Evolutionary conservation across 2,797 vertebrate genomes (phyloP).

Genomic region (Pseudochaenichthys georgianus): DNA sequence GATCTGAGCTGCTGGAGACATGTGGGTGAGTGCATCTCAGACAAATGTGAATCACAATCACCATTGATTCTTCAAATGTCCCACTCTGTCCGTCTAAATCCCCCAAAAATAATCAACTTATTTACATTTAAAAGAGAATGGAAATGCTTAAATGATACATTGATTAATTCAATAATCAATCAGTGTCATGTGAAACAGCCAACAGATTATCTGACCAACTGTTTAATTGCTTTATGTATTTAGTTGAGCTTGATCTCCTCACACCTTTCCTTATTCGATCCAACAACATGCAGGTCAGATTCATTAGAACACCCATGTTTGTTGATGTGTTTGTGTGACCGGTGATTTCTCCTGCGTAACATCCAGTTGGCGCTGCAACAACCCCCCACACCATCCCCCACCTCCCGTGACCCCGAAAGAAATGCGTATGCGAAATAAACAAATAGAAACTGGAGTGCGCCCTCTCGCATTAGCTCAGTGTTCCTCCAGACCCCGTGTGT

Average conservation of each 20-base stretch:
- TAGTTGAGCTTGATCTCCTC: no score
- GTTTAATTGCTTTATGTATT: not conserved
- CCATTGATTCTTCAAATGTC: not conserved
- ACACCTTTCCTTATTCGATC: not conserved
- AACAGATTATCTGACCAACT: not conserved
- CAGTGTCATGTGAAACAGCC: not conserved
- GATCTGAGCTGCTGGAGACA: slow-evolving; percentile 14
- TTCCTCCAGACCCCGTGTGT: slow-evolving; percentile 60
- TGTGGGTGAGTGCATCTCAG: not conserved
- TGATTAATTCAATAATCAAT: not conserved
- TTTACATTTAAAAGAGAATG: not conserved
- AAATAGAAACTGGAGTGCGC: slow-evolving; percentile 35
- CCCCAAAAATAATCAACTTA: not conserved
- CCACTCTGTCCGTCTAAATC: not conserved
- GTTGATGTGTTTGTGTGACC: slow-evolving; percentile 3
- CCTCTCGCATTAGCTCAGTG: slow-evolving; percentile 54
- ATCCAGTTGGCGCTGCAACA: not conserved
- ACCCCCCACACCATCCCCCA: slow-evolving; percentile 4
- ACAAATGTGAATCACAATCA: not conserved
- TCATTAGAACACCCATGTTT: not conserved
- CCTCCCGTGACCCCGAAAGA: slow-evolving; percentile 27
- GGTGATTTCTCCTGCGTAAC: not conserved
- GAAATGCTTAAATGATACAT: not conserved
- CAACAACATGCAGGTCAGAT: not conserved
- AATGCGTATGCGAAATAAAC: slow-evolving; percentile 32